Evolutionary conservation across 2,113 vertebrate species (phyloP).

Genomic region (cattle (Bos taurus)): DNA sequence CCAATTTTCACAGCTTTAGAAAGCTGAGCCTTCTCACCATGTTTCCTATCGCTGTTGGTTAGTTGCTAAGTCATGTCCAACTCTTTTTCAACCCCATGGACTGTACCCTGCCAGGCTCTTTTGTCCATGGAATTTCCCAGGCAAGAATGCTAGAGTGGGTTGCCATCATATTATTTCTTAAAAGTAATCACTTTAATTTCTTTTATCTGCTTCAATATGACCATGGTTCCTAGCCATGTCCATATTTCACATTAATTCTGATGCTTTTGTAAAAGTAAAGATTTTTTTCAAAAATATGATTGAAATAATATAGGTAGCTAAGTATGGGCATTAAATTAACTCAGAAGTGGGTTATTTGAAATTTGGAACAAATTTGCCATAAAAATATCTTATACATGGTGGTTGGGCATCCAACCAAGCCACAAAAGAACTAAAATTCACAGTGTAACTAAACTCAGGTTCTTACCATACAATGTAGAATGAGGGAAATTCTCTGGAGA

Average conservation of each 20-base stretch:
- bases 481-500: not conserved
- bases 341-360: slow-evolving; percentile 8
- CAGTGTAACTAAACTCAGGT: not conserved
- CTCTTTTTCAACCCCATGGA: not conserved
- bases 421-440: not conserved
- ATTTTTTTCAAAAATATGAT: not conserved
- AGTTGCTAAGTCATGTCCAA: not conserved
- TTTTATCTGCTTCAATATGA: not conserved
- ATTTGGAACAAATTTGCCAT: slow-evolving; percentile 12
- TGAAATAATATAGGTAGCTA: not conserved
- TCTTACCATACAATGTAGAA: not conserved
- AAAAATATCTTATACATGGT: not conserved
- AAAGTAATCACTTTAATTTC: not conserved
- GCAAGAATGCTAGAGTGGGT: not conserved
- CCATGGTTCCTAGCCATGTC: not conserved
- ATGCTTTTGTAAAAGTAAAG: not conserved
- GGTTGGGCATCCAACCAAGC: not conserved
- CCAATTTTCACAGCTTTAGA: not conserved
- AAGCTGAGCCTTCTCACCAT: not conserved
- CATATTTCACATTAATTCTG: not conserved
- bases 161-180: not conserved
- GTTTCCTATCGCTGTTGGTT: not conserved
- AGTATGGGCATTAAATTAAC: not conserved
- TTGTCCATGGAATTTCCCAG: not conserved
- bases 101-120: not conserved